A percentile compares a stretch with the other conserved stretches of the same genome.
Evolutionary conservation across 92 coral and sea anemone genomes (phyloP).

Genomic region (Phenganax stokvisi): DNA sequence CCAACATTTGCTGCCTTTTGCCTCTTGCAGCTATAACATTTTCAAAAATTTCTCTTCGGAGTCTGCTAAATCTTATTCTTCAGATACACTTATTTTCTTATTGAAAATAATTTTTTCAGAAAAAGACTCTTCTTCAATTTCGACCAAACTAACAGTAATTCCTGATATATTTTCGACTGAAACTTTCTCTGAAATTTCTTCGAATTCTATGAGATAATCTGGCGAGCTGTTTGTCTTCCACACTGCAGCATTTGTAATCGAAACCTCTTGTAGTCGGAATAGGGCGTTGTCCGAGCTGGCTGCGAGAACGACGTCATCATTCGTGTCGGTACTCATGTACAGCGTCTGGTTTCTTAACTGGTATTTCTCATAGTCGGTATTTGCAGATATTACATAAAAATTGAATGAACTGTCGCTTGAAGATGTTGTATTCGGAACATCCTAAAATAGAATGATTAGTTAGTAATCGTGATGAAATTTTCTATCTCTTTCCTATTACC

Average conservation of each 20-base stretch:
- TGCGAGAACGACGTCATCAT: slow-evolving; percentile 9
- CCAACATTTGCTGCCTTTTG: too few species aligned
- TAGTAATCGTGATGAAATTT: neutral
- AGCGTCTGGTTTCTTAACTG: neutral
- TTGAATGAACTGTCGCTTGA: neutral
- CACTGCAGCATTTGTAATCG: neutral
- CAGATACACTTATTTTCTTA: too few species aligned
- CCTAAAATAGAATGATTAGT: too few species aligned
- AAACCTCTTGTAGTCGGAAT: slow-evolving; percentile 1
- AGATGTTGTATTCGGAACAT: too few species aligned
- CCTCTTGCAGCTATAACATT: too few species aligned
- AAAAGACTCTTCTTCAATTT: too few species aligned
- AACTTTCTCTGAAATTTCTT: neutral
- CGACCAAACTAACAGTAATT: too few species aligned
- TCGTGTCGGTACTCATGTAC: neutral
- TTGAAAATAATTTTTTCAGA: too few species aligned
- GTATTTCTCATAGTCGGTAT: neutral
- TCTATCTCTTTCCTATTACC: too few species aligned
- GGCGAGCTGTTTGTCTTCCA: neutral
- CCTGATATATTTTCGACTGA: too few species aligned
- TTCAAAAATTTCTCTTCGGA: too few species aligned
- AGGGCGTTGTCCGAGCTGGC: neutral
- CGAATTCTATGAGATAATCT: neutral
- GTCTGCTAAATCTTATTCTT: too few species aligned
- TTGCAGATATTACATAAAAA: neutral